Evolutionary conservation across 2,888 invertebrate species (phyloP).

Genomic region (Limenitis camilla): DNA sequence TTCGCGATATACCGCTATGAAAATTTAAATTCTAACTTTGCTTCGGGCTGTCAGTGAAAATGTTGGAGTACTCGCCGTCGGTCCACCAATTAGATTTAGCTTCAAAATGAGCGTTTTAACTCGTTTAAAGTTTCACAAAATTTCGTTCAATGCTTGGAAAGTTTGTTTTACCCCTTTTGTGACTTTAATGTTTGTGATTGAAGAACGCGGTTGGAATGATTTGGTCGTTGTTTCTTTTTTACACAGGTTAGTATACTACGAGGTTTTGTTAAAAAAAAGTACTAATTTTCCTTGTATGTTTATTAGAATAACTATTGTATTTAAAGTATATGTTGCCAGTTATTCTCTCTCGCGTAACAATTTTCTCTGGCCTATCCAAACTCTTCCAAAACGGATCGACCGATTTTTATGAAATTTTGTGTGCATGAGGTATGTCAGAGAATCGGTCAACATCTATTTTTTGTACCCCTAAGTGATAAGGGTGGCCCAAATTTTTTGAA

Average conservation of each 20-base stretch:
- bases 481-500: no score
- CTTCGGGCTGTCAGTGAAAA: constrained; percentile 61
- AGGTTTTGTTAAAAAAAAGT: neutral
- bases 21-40: constrained; percentile 67
- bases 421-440: no score
- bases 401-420: no score
- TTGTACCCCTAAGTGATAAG: no score
- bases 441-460: no score
- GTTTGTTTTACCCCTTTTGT: constrained; percentile 42
- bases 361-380: no score
- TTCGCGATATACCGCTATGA: constrained; percentile 59
- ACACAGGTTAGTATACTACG: constrained; percentile 47
- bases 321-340: no score
- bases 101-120: constrained; percentile 63
- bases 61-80: constrained; percentile 56
- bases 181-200: constrained; percentile 46
- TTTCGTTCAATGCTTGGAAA: constrained; percentile 54
- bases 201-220: constrained; percentile 55
- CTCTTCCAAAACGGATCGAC: no score
- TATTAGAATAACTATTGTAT: no score
- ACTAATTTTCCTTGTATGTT: no score
- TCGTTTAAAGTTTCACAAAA: constrained; percentile 52
- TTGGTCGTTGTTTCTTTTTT: constrained; percentile 49
- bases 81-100: constrained; percentile 59
- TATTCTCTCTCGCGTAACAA: no score